These are phyloP conservation scores for Macropodus opercularis DNA, from an alignment of 2,797 vertebrate genomes.

Conservation along the genomic window DNA sequence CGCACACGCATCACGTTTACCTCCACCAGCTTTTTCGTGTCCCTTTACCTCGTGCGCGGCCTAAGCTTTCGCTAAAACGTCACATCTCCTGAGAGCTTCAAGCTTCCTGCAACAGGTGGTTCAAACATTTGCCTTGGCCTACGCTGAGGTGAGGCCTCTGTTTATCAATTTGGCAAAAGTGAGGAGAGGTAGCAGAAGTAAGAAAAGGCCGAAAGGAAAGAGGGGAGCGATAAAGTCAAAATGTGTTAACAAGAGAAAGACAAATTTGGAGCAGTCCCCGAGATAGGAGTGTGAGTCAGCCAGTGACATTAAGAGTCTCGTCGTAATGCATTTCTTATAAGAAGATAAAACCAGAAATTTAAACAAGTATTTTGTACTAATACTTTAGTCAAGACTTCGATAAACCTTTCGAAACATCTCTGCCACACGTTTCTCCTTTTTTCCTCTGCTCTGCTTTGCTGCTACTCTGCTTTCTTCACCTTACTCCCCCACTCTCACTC, in stretches of 20 bases:
- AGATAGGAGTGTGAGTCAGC: slow-evolving; percentile 35
- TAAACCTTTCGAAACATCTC: slow-evolving; percentile 52
- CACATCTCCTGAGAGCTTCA: slow-evolving; percentile 81
- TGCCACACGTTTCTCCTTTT: slow-evolving; percentile 41
- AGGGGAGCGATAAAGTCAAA: slow-evolving; percentile 13
- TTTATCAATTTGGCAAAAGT: slow-evolving; percentile 78
- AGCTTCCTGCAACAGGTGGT: slow-evolving; percentile 85
- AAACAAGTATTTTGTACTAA: slow-evolving; percentile 59
- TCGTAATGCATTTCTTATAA: slow-evolving; percentile 30
- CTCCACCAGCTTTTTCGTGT: slow-evolving; percentile 46
- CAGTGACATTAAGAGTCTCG: slow-evolving; percentile 28
- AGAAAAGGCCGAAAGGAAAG: slow-evolving; percentile 47
- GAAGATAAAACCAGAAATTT: slow-evolving; percentile 58
- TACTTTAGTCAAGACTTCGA: slow-evolving; percentile 47
- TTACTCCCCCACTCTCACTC: slow-evolving; percentile 42
- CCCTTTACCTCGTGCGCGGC: slow-evolving; percentile 71
- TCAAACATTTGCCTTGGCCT: slow-evolving; percentile 88
- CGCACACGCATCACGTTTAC: no score
- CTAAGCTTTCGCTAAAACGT: slow-evolving; percentile 62
- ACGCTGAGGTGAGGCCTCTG: slow-evolving; percentile 79
- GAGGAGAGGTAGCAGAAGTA: slow-evolving; percentile 49
- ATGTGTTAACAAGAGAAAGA: slow-evolving; percentile 33
- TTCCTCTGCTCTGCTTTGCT: slow-evolving; percentile 45
- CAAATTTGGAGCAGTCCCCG: slow-evolving; percentile 20
- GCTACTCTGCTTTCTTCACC: slow-evolving; percentile 56